Evolutionary conservation across 1,140 invertebrate species (phyloP), one percentile per base, ranked within the genome.

Genomic region (Nephila pilipes): DNA sequence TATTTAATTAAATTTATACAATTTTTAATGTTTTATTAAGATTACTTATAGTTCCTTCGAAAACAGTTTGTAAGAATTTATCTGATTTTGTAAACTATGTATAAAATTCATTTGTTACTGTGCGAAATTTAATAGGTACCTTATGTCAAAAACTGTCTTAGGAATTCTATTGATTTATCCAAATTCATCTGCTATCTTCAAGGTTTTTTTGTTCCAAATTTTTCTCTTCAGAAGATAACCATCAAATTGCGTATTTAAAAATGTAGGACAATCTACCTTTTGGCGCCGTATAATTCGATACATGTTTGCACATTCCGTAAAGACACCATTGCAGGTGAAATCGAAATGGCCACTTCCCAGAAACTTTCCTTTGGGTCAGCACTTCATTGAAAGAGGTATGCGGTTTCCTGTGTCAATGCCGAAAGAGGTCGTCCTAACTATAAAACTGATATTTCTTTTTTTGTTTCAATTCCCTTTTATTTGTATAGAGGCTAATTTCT

Each of bases 361-460:
- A 32, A 32, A 18, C 46, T 81, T 54, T 54, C 80, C 46, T 81
- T 81, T 54, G 80, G 80, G 80, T 81, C 80, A 81, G 80, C 46
- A 46, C 25, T 81, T 81, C 36, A 55, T 81, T 54, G 80, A 55
- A 75, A 18, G 16, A 14, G 65, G 29, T 55, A 38, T 54, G 18
- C 10, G 46, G 36, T 38, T 81, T 81, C 46, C 80, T 81, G 36
- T 81, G 80, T 54, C 80, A 81, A 54, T 81, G 80, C 6, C 46
- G 46, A 81, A 81, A 6, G 80, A 81, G 80, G 80, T 81, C 80
- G 46, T 38, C 22, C 5, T 46, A 10, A n/a, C 80, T 46, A 18
- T 54, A 81, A 54, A 55, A 81, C 20, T 81, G 22, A n/a, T 25
- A 32, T 29, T 75, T 75, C n/a, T 75, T 46, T 29, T 75, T 75